These are phyloP conservation scores for Icerya purchasi DNA, from an alignment of 2,888 invertebrate species.

Conservation along the genomic window DNA sequence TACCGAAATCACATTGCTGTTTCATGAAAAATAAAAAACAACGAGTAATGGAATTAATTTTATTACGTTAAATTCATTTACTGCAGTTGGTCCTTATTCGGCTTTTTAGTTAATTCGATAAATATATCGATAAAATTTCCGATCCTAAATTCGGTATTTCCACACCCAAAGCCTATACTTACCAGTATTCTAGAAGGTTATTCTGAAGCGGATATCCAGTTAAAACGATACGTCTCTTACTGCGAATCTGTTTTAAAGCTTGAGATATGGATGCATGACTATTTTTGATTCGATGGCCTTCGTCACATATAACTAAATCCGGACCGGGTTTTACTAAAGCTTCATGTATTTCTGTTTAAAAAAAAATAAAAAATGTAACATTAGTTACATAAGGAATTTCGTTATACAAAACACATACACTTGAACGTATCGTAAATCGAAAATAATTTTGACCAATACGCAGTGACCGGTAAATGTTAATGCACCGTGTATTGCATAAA, in stretches of 20 bases:
- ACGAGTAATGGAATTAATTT: no score
- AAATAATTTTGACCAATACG: neutral
- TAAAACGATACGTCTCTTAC: constrained; percentile 79
- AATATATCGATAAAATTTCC: no score
- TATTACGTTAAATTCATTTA: no score
- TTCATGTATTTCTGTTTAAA: constrained; percentile 46
- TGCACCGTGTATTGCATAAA: neutral
- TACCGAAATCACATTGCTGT: no score
- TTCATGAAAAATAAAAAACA: no score
- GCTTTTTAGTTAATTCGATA: no score
- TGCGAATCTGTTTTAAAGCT: constrained; percentile 82
- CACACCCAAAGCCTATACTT: no score
- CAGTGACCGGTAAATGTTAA: neutral
- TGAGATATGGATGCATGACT: constrained; percentile 90
- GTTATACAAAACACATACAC: no score
- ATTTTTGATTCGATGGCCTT: constrained; percentile 95
- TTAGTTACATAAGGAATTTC: no score
- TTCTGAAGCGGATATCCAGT: constrained; percentile 98
- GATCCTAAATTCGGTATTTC: no score
- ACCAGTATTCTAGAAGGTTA: constrained; percentile 85
- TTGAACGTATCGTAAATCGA: neutral
- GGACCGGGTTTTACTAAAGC: constrained; percentile 79
- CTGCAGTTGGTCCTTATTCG: no score
- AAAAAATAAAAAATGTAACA: no score
- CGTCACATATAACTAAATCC: constrained; percentile 73